These are phyloP conservation scores for Odiellus spinosus DNA, from an alignment of 2,888 invertebrate species.

Conservation along the genomic window DNA sequence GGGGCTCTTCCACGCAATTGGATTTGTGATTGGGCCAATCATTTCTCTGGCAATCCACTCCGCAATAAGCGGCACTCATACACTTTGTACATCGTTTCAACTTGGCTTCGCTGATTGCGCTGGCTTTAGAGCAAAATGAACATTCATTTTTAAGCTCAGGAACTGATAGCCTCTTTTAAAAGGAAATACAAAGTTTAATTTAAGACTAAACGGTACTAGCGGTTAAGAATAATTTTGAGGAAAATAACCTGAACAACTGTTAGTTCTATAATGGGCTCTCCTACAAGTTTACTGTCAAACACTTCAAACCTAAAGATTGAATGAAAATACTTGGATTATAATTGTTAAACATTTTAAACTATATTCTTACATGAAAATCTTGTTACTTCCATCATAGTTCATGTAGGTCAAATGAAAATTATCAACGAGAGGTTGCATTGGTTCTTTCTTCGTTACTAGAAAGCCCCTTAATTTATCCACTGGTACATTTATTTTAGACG, in stretches of 20 bases:
- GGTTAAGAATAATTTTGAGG: neutral
- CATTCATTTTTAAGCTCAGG: conserved; percentile 23
- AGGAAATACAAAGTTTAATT: conserved; percentile 21
- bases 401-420: no score
- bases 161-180: conserved; percentile 23
- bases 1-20: conserved; percentile 18
- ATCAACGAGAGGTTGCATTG: no score
- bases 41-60: conserved; percentile 33
- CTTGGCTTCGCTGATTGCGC: conserved; percentile 23
- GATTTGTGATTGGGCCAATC: conserved; percentile 28
- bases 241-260: conserved; percentile 28
- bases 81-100: conserved; percentile 34
- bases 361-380: neutral
- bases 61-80: conserved; percentile 35
- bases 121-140: conserved; percentile 29
- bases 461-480: no score
- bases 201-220: conserved; percentile 10
- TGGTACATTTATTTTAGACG: no score
- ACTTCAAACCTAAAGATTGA: conserved; percentile 26
- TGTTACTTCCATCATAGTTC: neutral
- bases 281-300: conserved; percentile 25
- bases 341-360: neutral
- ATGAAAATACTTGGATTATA: neutral
- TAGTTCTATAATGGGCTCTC: conserved; percentile 29
- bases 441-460: no score